Conservation (phyloP, 2,888 invertebrate species). For the Harpalus rubripes region DNA sequence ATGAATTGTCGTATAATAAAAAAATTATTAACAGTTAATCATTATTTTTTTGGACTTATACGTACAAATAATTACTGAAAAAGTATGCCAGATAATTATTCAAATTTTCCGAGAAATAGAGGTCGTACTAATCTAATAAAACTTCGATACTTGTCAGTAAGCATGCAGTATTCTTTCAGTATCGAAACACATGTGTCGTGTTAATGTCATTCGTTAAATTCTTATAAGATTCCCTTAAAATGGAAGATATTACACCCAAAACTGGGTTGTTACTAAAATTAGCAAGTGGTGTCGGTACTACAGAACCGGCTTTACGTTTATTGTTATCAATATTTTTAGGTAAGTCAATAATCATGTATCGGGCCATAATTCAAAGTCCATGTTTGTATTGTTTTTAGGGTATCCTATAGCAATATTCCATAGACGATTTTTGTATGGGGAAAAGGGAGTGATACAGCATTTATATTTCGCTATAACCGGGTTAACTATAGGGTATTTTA, state of each 20-base stretch:
- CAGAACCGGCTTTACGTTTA: conserved; percentile 74
- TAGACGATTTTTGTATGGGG: conserved; percentile 80
- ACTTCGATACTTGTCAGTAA: no score
- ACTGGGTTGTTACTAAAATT: conserved; percentile 69
- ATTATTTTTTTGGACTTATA: no score
- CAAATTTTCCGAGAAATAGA: no score
- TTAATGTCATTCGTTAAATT: no score
- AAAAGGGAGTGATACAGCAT: conserved; percentile 82
- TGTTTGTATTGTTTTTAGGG: conserved; percentile 79
- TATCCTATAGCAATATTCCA: conserved; percentile 86
- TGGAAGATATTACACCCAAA: conserved; percentile 38
- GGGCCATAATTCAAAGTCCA: not conserved
- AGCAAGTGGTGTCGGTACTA: conserved; percentile 72
- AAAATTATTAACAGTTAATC: no score
- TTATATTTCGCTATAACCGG: conserved; percentile 87
- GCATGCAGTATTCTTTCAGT: no score
- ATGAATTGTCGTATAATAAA: no score
- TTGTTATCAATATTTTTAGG: conserved; percentile 75
- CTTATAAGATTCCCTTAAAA: conserved; percentile 7
- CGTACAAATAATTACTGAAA: no score
- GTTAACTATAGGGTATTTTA: conserved; percentile 87
- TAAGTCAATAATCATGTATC: conserved; percentile 70
- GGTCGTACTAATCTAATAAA: no score
- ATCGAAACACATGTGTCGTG: no score
- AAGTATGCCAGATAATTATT: no score